Evolutionary conservation across 1,140 invertebrate genomes (phyloP).

Genomic region (Antheraea mylitta): DNA sequence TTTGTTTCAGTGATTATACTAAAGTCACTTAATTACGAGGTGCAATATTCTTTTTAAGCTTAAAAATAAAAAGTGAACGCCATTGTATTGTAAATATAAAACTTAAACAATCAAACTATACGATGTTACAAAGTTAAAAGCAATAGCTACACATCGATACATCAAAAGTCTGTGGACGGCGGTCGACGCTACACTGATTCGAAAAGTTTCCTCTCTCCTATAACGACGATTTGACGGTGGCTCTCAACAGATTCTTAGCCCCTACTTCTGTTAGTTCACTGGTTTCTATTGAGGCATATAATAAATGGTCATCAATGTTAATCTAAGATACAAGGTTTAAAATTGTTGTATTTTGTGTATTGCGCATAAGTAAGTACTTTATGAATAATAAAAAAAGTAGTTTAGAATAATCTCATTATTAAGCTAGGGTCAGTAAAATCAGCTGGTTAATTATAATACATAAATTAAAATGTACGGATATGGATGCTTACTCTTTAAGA

Average conservation of each 20-base stretch:
- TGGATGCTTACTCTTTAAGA: too few species aligned
- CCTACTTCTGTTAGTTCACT: conserved; percentile 14
- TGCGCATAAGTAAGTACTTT: too few species aligned
- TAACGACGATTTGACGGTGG: conserved; percentile 22
- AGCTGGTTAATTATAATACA: too few species aligned
- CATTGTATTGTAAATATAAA: background rate
- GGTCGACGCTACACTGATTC: conserved; percentile 32
- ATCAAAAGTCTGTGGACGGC: conserved; percentile 35
- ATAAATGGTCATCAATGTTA: background rate
- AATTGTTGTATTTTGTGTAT: too few species aligned
- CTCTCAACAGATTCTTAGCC: conserved; percentile 16
- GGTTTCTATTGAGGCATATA: background rate
- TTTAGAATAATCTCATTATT: too few species aligned
- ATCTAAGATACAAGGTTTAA: background rate
- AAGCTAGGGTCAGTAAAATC: too few species aligned
- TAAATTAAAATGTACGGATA: too few species aligned
- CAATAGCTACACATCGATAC: conserved; percentile 31
- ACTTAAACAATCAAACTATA: background rate
- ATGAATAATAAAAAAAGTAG: too few species aligned
- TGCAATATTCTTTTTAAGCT: too few species aligned
- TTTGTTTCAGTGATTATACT: too few species aligned
- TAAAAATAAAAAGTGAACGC: background rate
- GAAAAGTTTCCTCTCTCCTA: conserved; percentile 33
- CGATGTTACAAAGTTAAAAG: conserved; percentile 18
- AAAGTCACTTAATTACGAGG: too few species aligned